These are phyloP conservation scores for Argyresthia goedartella DNA, from an alignment of 2,888 invertebrate species.

Conservation along the genomic window DNA sequence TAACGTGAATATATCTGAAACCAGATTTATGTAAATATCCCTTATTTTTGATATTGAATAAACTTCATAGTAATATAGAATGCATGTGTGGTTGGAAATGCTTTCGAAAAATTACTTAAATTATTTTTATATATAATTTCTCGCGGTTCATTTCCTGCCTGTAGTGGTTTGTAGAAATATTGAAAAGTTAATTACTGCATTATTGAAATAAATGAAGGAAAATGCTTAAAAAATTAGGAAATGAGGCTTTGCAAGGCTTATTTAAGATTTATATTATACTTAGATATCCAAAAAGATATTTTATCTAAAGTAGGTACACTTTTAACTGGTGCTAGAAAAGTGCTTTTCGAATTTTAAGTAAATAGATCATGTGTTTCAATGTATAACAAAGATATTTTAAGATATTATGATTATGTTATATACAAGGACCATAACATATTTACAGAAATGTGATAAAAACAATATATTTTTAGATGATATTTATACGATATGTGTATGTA, in stretches of 20 bases:
- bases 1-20: no score
- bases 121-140: neutral
- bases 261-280: neutral
- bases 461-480: constrained; percentile 55
- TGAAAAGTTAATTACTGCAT: no score
- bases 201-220: no score
- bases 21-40: no score
- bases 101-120: constrained; percentile 2
- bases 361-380: no score
- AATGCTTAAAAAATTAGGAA: constrained; percentile 5
- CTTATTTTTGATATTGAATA: no score
- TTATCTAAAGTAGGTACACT: neutral
- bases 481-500: constrained; percentile 21
- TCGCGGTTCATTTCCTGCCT: no score
- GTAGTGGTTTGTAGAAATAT: no score
- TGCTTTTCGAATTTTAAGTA: neutral
- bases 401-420: no score
- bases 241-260: neutral
- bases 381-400: no score
- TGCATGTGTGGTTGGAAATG: no score
- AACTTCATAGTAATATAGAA: no score
- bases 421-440: constrained; percentile 41
- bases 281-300: neutral
- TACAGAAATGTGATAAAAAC: constrained; percentile 45
- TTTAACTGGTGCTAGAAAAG: neutral